phyloP scores from a whole-genome alignment of 1,140 invertebrate species.

The Marisa cornuarietis region DNA sequence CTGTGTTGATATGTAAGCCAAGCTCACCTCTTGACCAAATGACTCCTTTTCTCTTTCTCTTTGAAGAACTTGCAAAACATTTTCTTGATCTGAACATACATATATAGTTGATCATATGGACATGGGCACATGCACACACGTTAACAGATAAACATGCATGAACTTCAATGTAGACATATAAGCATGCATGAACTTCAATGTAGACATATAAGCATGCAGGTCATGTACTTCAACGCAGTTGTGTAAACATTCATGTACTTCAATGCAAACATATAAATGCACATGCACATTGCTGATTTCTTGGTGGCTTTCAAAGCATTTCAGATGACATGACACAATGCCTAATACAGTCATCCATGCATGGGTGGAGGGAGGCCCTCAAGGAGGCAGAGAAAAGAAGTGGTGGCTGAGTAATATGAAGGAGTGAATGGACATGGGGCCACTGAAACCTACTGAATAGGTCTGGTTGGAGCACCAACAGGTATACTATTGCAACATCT shows the following conservation, averaged over 20 bases:
- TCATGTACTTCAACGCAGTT: background rate
- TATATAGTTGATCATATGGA: too few relatives aligned
- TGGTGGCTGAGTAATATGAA: too few relatives aligned
- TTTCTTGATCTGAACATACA: background rate
- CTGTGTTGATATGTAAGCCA: background rate
- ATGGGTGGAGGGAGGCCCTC: too few relatives aligned
- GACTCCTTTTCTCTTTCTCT: slow-evolving; percentile 1
- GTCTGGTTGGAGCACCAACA: too few relatives aligned
- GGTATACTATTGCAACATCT: too few relatives aligned
- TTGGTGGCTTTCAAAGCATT: too few relatives aligned
- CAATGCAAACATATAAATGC: background rate
- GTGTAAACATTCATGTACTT: background rate
- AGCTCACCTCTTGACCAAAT: background rate
- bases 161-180: background rate
- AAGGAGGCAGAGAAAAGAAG: too few relatives aligned
- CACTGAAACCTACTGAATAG: too few relatives aligned
- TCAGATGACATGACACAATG: too few relatives aligned
- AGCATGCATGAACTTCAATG: background rate
- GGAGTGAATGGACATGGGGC: too few relatives aligned
- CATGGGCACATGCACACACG: background rate
- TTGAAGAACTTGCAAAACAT: background rate
- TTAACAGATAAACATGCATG: background rate
- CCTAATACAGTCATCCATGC: too few relatives aligned
- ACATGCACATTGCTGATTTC: background rate
- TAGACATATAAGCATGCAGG: background rate